Evolutionary conservation across 2,113 vertebrate genomes (phyloP), one percentile per base, ranked within the genome.

Genomic region (Notothenia rossii): DNA sequence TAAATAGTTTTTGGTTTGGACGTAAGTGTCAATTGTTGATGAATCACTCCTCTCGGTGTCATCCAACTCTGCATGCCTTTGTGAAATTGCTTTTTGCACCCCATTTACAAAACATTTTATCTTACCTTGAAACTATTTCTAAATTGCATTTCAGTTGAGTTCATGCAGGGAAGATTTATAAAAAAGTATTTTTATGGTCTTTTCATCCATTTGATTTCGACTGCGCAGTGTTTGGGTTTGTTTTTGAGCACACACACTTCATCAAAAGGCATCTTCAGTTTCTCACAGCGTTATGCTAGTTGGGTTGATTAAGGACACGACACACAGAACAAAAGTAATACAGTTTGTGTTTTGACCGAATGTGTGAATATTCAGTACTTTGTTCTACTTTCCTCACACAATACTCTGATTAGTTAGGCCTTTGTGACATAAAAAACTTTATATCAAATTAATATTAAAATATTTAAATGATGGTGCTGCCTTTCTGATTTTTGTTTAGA

Each of bases 1-100:
- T 83, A 82, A 70, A 86, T 61, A 81, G 72, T 61, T 40, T 83
- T 77, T 75, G 45, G 58, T 81, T 86, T 75, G 51, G 70, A 87
- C 67, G 77, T 67, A 72, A 88, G 62, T 84, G 81, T 87, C 78
- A 86, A 40, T 77, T 77, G 83, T 68, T 49, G 79, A 86, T 89
- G 75, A 83, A 90, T 92, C 73, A 58, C 73, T 84, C 60, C 45
- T 86, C 51, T 65, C 51, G 36, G 59, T 86, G 77, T 88, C 83
- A 58, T 77, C 72, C 56, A 63, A 60, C 73, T 83, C 53, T 43
- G 81, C 77, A 59, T 77, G 61, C 72, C 72, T 86, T 78, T 81
- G 78, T 77, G 53, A 85, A 91, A 92, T 84, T 79, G 87, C 83
- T 89, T 85, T 91, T 81, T 67, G 81, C 76, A 85, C n/a, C 15